These are phyloP conservation scores for Schizopygopsis malacanthus DNA, from an alignment of 2,797 vertebrate species.

Conservation along the genomic window DNA sequence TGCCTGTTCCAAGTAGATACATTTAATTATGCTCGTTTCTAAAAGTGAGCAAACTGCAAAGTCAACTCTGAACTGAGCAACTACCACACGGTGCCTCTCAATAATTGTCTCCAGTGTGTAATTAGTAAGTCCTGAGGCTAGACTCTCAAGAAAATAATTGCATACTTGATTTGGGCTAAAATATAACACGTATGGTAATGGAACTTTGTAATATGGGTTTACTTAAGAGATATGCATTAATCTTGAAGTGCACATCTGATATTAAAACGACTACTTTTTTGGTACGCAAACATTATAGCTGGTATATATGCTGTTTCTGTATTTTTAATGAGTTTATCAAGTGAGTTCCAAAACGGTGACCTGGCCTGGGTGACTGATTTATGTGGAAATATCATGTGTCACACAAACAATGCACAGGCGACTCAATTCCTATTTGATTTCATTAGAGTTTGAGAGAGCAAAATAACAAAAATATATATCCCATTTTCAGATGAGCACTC, in stretches of 20 bases:
- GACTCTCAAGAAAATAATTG: constrained; percentile 34
- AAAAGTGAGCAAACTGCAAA: constrained; percentile 32
- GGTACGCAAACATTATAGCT: not conserved
- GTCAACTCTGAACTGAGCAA: constrained; percentile 34
- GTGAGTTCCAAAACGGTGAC: not conserved
- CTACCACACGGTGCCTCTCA: constrained; percentile 24
- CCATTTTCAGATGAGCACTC: too few species aligned
- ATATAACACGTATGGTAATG: constrained; percentile 17
- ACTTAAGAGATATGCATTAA: not conserved
- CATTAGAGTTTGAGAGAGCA: not conserved
- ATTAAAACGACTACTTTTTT: not conserved
- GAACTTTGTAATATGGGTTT: constrained; percentile 19
- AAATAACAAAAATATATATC: not conserved
- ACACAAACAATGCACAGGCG: too few species aligned
- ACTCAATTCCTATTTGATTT: not conserved
- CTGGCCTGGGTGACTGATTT: too few species aligned
- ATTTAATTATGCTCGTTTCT: not conserved
- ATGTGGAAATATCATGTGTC: not conserved
- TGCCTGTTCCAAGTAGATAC: not conserved
- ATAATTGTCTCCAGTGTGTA: constrained; percentile 38
- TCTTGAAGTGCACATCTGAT: constrained; percentile 9
- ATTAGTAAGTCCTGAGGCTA: constrained; percentile 42
- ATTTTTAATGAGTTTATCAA: not conserved
- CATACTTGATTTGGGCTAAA: constrained; percentile 39
- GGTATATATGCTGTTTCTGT: not conserved